phyloP scores from a whole-genome alignment of 2,888 invertebrate genomes.

The Atrina japonica region DNA sequence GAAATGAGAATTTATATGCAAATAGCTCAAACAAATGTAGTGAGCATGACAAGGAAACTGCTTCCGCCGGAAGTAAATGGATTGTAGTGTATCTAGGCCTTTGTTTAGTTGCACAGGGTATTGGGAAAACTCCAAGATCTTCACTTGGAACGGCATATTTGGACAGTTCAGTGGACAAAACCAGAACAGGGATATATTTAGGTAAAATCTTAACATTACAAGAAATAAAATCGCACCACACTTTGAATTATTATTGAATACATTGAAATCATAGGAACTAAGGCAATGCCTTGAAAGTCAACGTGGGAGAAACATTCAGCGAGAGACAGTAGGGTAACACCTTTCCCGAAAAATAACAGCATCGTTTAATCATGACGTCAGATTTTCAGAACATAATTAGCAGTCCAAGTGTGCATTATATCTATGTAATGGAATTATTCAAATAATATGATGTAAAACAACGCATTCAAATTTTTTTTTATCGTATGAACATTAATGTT shows the following conservation, averaged over 20 bases:
- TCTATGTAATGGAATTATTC: too few relatives aligned
- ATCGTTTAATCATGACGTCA: too few relatives aligned
- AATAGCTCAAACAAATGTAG: background rate
- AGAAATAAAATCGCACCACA: too few relatives aligned
- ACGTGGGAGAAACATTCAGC: background rate
- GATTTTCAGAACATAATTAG: too few relatives aligned
- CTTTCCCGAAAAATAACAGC: too few relatives aligned
- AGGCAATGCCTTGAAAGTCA: too few relatives aligned
- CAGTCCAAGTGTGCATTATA: too few relatives aligned
- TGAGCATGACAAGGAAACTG: background rate
- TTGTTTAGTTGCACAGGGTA: constrained; percentile 54
- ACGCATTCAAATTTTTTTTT: too few relatives aligned
- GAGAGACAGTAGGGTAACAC: background rate
- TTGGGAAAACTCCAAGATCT: constrained; percentile 62
- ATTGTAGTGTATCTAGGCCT: constrained; percentile 23
- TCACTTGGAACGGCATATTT: constrained; percentile 59
- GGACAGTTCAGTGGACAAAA: constrained; percentile 56
- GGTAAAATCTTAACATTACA: constrained; percentile 49
- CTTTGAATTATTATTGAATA: too few relatives aligned
- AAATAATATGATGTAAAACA: too few relatives aligned
- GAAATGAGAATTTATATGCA: background rate
- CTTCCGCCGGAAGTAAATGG: constrained; percentile 9
- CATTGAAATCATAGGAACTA: too few relatives aligned
- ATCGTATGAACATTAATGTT: too few relatives aligned
- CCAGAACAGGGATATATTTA: constrained; percentile 59